Evolutionary conservation across 2,113 vertebrate genomes (phyloP).

Genomic region (Cygnus buccinator): DNA sequence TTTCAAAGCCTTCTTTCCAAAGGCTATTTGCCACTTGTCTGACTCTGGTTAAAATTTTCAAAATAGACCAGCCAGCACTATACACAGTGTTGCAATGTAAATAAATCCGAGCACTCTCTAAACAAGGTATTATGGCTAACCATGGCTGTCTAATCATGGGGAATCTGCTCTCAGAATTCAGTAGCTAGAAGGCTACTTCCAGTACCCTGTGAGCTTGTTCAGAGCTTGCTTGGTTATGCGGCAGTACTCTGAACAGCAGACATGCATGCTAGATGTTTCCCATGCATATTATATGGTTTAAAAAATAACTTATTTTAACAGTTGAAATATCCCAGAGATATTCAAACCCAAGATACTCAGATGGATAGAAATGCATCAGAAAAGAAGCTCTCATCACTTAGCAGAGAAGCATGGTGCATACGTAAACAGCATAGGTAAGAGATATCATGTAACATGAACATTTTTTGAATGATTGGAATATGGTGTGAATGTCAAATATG

Average conservation of each 20-base stretch:
- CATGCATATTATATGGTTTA: not conserved
- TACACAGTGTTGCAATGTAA: not conserved
- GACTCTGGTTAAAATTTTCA: not conserved
- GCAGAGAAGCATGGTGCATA: not conserved
- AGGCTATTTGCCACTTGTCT: not conserved
- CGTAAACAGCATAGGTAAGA: not conserved
- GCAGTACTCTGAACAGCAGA: not conserved
- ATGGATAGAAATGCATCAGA: not conserved
- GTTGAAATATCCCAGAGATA: not conserved
- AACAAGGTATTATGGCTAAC: not conserved
- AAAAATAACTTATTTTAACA: not conserved
- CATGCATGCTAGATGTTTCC: not conserved
- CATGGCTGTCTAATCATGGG: not conserved
- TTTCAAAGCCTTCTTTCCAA: constrained; percentile 22
- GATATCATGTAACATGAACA: not conserved
- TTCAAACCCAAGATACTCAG: not conserved
- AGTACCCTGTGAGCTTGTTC: not conserved
- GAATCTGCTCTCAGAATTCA: not conserved
- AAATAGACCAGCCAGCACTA: not conserved
- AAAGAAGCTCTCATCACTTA: not conserved
- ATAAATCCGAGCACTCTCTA: not conserved
- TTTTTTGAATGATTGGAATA: not conserved
- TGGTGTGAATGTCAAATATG: not conserved
- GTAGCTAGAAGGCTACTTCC: not conserved
- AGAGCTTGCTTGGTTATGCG: not conserved